Evolutionary conservation across 1,140 invertebrate genomes (phyloP), one percentile per base, ranked within the genome.

Genomic region (Bilobella aurantiaca): DNA sequence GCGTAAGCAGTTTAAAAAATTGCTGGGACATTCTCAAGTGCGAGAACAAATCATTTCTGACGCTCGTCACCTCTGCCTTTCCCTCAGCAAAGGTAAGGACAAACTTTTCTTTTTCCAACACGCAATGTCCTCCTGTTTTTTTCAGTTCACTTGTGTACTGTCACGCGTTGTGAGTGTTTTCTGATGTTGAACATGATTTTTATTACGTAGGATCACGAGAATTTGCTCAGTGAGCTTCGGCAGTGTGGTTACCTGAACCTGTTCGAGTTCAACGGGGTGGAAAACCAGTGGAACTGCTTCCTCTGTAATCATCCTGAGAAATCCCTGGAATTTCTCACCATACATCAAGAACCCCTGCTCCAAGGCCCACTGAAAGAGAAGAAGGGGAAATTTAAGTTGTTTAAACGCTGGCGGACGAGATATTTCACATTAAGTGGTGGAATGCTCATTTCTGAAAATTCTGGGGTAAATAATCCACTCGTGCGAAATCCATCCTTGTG

Each of bases 301-400:
- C 81, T 92, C 62, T 96, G 93, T 77, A 90, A 90, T 75, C 89
- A 93, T 79, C 92, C 92, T 1, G 91, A 96, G 74, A 83, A 87
- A 74, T 88, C 91, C 16, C 82, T 86, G 23, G 88, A 86, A 5
- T 90, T 93, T 75, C 78, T 93, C 21, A 82, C 87, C 73, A 86
- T n/a, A n/a, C n/a, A 85, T 73, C 82, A 84, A 46, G 81, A 84
- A 12, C 60, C 60, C 53, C 86, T 90, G 64, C 89, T 91, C 64
- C 85, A 96, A 81, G 93, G 93, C 1, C 90, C 92, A 76, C 77
- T 96, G 21, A 96, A 96, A 79, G 93, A 96, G 80, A 96, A 96
- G 79, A 94, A 93, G 77, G 91, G 91, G 18, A 84, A 89, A 75
- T 96, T 91, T 91, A 84, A 89, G 73, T 81, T 96, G 59, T 91